These are phyloP conservation scores for Anthopleura sola DNA, from an alignment of 64 coral and sea anemone genomes.

Conservation along the genomic window DNA sequence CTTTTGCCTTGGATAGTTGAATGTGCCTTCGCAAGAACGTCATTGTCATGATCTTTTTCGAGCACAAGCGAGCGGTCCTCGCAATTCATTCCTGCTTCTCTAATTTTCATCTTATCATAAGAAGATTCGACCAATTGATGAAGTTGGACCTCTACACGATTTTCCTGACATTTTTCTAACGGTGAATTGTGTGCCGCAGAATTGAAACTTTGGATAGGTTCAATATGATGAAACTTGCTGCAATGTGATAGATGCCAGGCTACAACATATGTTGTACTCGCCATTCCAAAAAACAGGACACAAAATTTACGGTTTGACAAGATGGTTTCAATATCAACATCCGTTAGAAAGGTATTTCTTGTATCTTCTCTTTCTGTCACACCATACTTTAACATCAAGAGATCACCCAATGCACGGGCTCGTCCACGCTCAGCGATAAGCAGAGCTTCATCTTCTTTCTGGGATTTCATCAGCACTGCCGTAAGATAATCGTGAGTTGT, in stretches of 20 bases:
- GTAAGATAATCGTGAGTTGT: not conserved
- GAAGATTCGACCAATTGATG: not conserved
- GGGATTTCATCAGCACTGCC: not conserved
- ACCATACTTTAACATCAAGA: not conserved
- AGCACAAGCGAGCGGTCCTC: conserved; percentile 1
- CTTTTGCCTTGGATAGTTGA: not conserved
- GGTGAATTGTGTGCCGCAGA: not conserved
- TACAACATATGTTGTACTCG: not conserved
- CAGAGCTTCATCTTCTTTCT: not conserved
- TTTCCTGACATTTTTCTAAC: not conserved
- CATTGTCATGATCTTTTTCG: not conserved
- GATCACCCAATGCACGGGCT: not conserved
- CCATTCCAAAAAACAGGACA: not conserved
- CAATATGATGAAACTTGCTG: not conserved
- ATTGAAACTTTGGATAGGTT: not conserved
- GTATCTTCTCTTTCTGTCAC: not conserved
- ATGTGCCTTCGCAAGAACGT: too few relatives aligned
- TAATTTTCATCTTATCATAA: conserved; percentile 2
- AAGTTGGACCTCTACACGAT: too few relatives aligned
- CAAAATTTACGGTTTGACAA: not conserved
- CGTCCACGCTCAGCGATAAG: not conserved
- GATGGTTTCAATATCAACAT: not conserved
- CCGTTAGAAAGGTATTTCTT: not conserved
- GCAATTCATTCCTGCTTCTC: conserved; percentile 3
- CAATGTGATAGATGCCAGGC: not conserved